Evolutionary conservation across 1,140 invertebrate genomes (phyloP).

Genomic region (Drosophila virilis): DNA sequence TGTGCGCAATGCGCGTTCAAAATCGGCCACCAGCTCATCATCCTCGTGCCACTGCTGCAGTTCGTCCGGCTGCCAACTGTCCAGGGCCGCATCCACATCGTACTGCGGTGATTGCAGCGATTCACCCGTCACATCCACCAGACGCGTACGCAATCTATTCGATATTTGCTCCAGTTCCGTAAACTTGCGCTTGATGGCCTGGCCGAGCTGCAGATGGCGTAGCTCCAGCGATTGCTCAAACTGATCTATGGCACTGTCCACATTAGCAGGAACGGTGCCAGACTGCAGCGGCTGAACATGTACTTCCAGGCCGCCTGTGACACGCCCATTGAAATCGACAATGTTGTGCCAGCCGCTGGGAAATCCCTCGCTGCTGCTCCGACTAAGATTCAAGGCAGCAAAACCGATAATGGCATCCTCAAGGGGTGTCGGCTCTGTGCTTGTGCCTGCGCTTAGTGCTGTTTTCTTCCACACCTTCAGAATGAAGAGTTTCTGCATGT

Average conservation of each 20-base stretch:
- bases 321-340: conserved; percentile 86
- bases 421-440: conserved; percentile 84
- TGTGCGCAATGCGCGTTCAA: conserved; percentile 70
- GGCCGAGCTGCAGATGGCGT: conserved; percentile 77
- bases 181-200: conserved; percentile 86
- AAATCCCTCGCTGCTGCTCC: conserved; percentile 85
- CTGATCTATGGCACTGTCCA: conserved; percentile 68
- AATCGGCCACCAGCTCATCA: conserved; percentile 86
- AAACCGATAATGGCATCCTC: conserved; percentile 86
- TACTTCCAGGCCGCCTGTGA: conserved; percentile 87
- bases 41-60: conserved; percentile 85
- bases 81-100: conserved; percentile 54
- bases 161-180: conserved; percentile 88
- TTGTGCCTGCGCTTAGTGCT: conserved; percentile 51
- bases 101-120: conserved; percentile 81
- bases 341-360: conserved; percentile 88
- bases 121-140: conserved; percentile 86
- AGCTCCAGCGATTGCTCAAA: conserved; percentile 67
- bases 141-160: conserved; percentile 85
- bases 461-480: conserved; percentile 87
- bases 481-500: conserved; percentile 86
- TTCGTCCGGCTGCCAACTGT: conserved; percentile 61
- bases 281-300: conserved; percentile 52
- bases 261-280: neutral
- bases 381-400: conserved; percentile 86